Evolutionary conservation across 2,113 vertebrate species (phyloP).

Genomic region (Helogale parvula): DNA sequence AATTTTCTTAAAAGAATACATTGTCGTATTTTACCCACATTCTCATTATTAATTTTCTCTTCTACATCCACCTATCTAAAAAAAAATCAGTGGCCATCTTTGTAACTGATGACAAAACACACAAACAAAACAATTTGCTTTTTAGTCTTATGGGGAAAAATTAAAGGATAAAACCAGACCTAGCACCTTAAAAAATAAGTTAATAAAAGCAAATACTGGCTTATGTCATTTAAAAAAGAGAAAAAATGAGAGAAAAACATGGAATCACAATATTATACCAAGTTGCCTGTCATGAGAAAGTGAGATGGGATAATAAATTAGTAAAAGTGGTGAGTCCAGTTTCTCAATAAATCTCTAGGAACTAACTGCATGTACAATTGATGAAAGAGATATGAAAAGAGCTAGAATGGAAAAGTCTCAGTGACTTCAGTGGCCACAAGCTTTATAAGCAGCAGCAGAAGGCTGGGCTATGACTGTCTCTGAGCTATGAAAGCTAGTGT

Average conservation of each 20-base stretch:
- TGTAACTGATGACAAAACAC: background rate
- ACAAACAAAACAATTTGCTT: background rate
- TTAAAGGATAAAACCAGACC: background rate
- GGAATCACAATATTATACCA: background rate
- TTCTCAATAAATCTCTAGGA: background rate
- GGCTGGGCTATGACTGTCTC: background rate
- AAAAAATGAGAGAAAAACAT: background rate
- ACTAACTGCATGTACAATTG: background rate
- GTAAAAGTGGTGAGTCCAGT: background rate
- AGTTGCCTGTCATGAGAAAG: background rate
- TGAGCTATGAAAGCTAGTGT: background rate
- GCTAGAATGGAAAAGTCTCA: background rate
- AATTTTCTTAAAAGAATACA: background rate
- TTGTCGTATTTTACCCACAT: background rate
- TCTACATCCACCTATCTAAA: background rate
- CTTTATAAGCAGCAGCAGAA: background rate
- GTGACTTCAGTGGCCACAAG: background rate
- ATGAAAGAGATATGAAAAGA: background rate
- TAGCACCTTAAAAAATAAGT: background rate
- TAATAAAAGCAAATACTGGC: conserved; percentile 1
- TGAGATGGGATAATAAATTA: background rate
- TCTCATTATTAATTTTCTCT: background rate
- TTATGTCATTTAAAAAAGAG: background rate
- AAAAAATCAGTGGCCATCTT: background rate
- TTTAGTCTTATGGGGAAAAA: background rate